A percentile compares a stretch with the other conserved stretches of the same genome.
Evolutionary conservation across 2,113 vertebrate species (phyloP).

Genomic region (Corythaeola cristata): DNA sequence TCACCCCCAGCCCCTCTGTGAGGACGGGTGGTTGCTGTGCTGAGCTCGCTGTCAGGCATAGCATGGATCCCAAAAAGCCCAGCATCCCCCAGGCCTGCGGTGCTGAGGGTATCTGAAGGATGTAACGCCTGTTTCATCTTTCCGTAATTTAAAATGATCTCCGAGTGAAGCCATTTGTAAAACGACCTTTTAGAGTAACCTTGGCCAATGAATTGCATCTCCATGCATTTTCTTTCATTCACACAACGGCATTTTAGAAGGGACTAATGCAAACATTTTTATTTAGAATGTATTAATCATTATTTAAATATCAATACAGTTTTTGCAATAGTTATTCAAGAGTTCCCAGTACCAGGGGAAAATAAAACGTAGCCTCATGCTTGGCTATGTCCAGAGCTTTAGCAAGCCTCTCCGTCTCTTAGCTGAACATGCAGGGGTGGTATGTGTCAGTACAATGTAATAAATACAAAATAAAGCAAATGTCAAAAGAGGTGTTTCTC

Average conservation of each 20-base stretch:
- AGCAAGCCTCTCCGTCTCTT: conserved; percentile 51
- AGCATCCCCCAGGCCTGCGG: fast-evolving
- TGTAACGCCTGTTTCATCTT: not conserved
- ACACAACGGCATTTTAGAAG: not conserved
- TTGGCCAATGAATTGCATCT: not conserved
- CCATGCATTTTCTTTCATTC: not conserved
- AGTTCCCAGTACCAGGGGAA: conserved; percentile 7
- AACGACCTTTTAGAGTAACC: not conserved
- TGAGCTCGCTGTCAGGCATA: not conserved
- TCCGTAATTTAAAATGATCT: not conserved
- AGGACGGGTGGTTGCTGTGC: not conserved
- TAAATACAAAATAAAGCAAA: conserved; percentile 35
- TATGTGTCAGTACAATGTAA: not conserved
- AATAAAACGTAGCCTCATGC: conserved; percentile 44
- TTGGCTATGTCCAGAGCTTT: conserved; percentile 3
- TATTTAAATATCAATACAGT: conserved; percentile 31
- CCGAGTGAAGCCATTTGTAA: not conserved
- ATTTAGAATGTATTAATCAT: conserved; percentile 51
- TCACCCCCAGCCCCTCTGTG: not conserved
- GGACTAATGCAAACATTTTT: conserved; percentile 34
- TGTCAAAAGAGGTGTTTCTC: not conserved
- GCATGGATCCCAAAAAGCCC: not conserved
- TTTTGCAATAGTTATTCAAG: conserved; percentile 28
- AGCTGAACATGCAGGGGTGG: conserved; percentile 46
- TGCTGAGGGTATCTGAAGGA: not conserved